A percentile compares a stretch with the other conserved stretches of the same genome.
Evolutionary conservation across 2,797 vertebrate genomes (phyloP).

Genomic region (Leucoraja ocellata): DNA sequence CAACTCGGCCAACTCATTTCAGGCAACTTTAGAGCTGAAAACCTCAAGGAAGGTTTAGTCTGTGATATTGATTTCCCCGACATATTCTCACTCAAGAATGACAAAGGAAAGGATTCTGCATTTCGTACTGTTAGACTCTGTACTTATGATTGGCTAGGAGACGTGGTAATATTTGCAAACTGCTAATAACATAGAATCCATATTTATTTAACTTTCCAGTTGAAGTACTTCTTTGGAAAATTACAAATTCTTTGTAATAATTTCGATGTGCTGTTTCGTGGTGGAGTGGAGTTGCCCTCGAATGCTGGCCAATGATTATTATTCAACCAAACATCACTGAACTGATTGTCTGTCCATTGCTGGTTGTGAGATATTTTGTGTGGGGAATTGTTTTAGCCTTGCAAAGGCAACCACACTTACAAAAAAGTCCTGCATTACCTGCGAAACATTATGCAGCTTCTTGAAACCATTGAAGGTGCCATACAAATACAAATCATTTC

Average conservation of each 20-base stretch:
- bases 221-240: background rate
- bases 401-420: background rate
- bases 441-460: background rate
- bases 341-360: background rate
- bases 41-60: background rate
- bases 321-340: background rate
- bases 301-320: background rate
- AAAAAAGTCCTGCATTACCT: background rate
- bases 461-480: background rate
- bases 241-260: background rate
- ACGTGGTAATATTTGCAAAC: background rate
- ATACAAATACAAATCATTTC: background rate
- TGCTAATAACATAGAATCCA: background rate
- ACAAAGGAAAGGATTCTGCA: background rate
- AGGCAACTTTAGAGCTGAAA: background rate
- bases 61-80: background rate
- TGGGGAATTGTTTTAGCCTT: background rate
- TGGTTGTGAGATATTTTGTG: background rate
- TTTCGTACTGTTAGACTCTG: background rate
- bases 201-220: background rate
- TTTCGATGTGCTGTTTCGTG: background rate
- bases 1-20: background rate
- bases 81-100: background rate
- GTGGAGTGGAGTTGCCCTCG: background rate
- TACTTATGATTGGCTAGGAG: background rate